phyloP scores from a whole-genome alignment of 30 jellyfish, hydroid and myxozoan species.

The Aurelia coerulea region DNA sequence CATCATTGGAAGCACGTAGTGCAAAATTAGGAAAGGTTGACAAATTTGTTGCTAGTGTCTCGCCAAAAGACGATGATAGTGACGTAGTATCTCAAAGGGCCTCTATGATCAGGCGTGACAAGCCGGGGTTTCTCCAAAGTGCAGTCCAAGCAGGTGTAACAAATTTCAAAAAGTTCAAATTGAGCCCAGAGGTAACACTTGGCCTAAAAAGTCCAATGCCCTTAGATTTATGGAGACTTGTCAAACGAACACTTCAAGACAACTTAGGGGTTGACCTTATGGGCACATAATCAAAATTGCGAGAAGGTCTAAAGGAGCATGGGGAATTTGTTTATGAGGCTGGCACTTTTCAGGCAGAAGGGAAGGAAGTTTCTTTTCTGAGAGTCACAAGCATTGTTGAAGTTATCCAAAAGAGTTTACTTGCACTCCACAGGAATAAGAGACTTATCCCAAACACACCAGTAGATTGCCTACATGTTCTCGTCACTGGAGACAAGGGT shows the following conservation, averaged over 20 bases:
- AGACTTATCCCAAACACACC: not conserved
- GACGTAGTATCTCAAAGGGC: not conserved
- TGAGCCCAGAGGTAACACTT: too few species aligned
- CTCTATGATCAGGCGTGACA: too few species aligned
- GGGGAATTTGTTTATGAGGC: not conserved
- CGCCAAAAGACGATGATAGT: not conserved
- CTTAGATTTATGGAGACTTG: conserved; percentile 8
- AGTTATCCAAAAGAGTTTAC: not conserved
- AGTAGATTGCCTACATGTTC: not conserved
- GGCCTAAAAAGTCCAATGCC: too few species aligned
- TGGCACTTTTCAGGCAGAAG: conserved; percentile 9
- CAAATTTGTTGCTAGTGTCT: not conserved
- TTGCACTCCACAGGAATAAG: not conserved
- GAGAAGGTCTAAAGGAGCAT: not conserved
- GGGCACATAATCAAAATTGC: not conserved
- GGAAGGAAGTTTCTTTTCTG: conserved; percentile 6
- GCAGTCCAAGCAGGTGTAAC: too few species aligned
- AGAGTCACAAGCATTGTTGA: conserved; percentile 9
- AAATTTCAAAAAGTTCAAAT: too few species aligned
- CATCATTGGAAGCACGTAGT: conserved; percentile 2
- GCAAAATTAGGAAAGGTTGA: not conserved
- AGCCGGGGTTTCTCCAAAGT: too few species aligned
- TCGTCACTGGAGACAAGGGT: too few species aligned
- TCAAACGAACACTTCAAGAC: not conserved
- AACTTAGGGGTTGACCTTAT: not conserved